These are phyloP conservation scores for Peromyscus leucopus DNA, from an alignment of 2,113 vertebrate species.

Conservation along the genomic window DNA sequence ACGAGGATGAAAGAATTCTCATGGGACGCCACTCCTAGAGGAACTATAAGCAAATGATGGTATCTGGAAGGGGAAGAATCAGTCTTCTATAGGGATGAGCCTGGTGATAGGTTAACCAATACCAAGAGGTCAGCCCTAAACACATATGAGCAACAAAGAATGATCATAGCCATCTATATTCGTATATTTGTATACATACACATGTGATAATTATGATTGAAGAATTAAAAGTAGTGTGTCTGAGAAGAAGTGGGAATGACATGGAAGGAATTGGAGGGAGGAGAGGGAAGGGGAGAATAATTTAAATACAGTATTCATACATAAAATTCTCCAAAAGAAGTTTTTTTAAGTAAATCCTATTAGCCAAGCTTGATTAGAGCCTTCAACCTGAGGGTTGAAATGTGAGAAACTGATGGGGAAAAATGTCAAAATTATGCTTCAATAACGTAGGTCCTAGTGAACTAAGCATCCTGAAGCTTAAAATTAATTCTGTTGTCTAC, in stretches of 20 bases:
- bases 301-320: background rate
- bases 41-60: background rate
- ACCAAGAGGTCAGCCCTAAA: background rate
- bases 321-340: background rate
- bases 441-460: background rate
- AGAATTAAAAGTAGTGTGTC: background rate
- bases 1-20: background rate
- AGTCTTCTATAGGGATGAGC: background rate
- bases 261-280: background rate
- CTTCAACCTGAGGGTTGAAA: background rate
- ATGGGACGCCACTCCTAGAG: background rate
- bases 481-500: background rate
- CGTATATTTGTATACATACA: background rate
- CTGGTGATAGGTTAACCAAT: background rate
- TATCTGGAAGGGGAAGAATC: background rate
- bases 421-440: background rate
- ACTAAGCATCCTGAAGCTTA: background rate
- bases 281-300: background rate
- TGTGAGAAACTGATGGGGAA: background rate
- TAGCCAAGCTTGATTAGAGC: background rate
- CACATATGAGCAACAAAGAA: background rate
- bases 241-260: background rate
- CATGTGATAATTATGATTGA: background rate
- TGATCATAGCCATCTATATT: background rate
- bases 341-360: background rate